Conservation (phyloP, 2,888 invertebrate species). For the Agrotis segetum region DNA sequence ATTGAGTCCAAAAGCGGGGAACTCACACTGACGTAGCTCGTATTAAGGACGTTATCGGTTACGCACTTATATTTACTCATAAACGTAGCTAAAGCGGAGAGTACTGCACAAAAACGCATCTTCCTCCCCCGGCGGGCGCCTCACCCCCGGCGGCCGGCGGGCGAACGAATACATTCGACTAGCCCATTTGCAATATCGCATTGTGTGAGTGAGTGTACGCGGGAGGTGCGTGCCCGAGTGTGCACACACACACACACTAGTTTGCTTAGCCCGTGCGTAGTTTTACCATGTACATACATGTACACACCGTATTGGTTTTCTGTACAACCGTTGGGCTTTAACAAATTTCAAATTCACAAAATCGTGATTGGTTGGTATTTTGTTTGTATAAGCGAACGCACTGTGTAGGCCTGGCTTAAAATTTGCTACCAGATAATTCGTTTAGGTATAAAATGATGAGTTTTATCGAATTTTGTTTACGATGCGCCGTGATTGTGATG, state of each 20-base stretch:
- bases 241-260: constrained; percentile 75
- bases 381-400: constrained; percentile 88
- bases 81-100: constrained; percentile 84
- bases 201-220: constrained; percentile 87
- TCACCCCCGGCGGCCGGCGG: constrained; percentile 79
- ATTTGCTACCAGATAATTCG: constrained; percentile 85
- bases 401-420: constrained; percentile 77
- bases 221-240: constrained; percentile 63
- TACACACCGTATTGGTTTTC: constrained; percentile 89
- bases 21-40: constrained; percentile 65
- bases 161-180: constrained; percentile 90
- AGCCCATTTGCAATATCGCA: constrained; percentile 90
- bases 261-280: constrained; percentile 89
- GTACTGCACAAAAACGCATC: constrained; percentile 90
- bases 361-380: constrained; percentile 90
- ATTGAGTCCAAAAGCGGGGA: constrained; percentile 74
- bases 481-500: constrained; percentile 75
- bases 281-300: constrained; percentile 80
- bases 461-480: constrained; percentile 84
- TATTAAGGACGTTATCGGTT: constrained; percentile 81
- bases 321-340: constrained; percentile 87
- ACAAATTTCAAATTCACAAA: constrained; percentile 91
- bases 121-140: constrained; percentile 77
- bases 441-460: constrained; percentile 86
- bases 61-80: constrained; percentile 89